These are phyloP conservation scores for Trichonephila clavata DNA, from an alignment of 1,140 invertebrate species.

Conservation along the genomic window DNA sequence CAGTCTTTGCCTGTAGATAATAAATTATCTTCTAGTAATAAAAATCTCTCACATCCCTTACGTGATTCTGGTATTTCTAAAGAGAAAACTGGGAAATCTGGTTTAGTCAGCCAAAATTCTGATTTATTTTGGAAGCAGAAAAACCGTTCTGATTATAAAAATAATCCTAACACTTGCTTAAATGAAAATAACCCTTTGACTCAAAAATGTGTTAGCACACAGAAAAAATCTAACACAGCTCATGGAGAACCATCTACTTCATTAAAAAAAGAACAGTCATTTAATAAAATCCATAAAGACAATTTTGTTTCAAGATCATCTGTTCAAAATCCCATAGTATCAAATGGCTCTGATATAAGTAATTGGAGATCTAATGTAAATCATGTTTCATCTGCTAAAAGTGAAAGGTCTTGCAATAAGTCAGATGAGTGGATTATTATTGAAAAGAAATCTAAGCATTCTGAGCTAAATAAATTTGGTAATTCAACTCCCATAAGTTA, in stretches of 20 bases:
- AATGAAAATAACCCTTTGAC: not conserved
- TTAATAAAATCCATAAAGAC: not conserved
- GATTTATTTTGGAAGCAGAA: not conserved
- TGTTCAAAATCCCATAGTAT: not conserved
- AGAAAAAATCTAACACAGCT: not conserved
- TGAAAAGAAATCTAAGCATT: not conserved
- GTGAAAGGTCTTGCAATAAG: not conserved
- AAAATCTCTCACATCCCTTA: not conserved
- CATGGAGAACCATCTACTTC: not conserved
- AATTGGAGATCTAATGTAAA: not conserved
- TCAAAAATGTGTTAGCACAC: not conserved
- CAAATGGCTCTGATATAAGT: not conserved
- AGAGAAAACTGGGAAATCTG: not conserved
- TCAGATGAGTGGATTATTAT: not conserved
- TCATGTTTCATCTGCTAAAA: not conserved
- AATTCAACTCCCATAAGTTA: not conserved
- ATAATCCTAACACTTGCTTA: not conserved
- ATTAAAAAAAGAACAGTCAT: not conserved
- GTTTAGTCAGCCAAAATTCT: not conserved
- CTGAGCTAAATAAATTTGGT: not conserved
- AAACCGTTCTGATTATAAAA: too few species aligned
- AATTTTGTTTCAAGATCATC: not conserved
- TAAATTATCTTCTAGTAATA: not conserved
- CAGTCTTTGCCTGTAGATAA: not conserved
- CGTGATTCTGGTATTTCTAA: not conserved